Percentiles rank a stretch among this genome's conserved stretches.
These are phyloP conservation scores for Microctenopoma stevenorrisi DNA, from an alignment of 2,797 vertebrate genomes.

Conservation along the genomic window DNA sequence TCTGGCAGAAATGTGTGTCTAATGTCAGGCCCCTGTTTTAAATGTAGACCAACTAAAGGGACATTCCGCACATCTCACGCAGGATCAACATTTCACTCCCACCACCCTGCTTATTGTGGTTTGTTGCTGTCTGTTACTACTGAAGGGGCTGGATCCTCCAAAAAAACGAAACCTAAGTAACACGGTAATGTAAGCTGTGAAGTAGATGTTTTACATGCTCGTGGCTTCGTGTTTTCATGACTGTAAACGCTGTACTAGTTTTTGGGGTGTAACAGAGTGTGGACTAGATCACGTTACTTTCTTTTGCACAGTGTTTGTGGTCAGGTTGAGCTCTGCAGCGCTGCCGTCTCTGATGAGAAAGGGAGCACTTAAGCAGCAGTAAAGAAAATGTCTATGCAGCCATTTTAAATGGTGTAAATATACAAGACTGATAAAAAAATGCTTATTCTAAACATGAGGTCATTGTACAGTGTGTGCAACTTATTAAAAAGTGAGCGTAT, in stretches of 20 bases:
- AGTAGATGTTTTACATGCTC: slow-evolving; percentile 29
- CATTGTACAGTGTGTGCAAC: slow-evolving; percentile 20
- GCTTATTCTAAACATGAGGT: slow-evolving; percentile 33
- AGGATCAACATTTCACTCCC: slow-evolving; percentile 27
- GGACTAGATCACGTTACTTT: slow-evolving; percentile 35
- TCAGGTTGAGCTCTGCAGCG: slow-evolving; percentile 2
- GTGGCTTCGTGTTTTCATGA: neutral
- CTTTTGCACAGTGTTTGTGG: slow-evolving; percentile 16
- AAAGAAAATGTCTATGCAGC: slow-evolving; percentile 41
- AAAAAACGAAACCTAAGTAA: neutral
- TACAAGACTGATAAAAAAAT: slow-evolving; percentile 15
- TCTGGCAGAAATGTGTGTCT: neutral
- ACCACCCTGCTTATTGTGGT: slow-evolving; percentile 26
- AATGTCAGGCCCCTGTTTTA: slow-evolving; percentile 14
- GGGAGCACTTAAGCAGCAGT: slow-evolving; percentile 11
- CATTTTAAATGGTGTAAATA: slow-evolving; percentile 62
- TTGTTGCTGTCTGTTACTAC: slow-evolving; percentile 19
- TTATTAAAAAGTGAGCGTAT: slow-evolving; percentile 17
- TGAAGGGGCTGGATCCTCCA: slow-evolving; percentile 73
- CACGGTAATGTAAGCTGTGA: slow-evolving; percentile 33
- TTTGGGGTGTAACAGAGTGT: neutral
- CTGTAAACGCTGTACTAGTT: slow-evolving; percentile 3
- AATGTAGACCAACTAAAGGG: slow-evolving; percentile 14
- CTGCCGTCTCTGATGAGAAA: slow-evolving; percentile 10
- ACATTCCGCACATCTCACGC: slow-evolving; percentile 43